Evolutionary conservation across 1,140 invertebrate genomes (phyloP), one percentile per base, ranked within the genome.

Genomic region (Delia radicum): DNA sequence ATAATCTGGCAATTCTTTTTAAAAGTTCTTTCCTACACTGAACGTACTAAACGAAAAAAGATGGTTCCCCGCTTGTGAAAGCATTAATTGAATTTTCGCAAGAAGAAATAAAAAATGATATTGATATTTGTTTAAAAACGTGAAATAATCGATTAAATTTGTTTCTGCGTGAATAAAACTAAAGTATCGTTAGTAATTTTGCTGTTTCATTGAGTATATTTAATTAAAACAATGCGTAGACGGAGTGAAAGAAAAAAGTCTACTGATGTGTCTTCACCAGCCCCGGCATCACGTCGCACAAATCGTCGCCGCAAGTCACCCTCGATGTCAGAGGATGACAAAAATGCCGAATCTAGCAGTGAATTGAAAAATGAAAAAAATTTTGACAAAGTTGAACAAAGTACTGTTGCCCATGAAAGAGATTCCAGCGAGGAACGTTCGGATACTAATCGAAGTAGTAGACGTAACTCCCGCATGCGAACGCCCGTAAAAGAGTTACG

Each of bases 221-320:
- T 18, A 37, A 27, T 48, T 72, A 55, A 15, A 0, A 61, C 21
- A 48, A 85, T 85, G 83, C 80, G 83, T 79, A 79, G 83, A 78
- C 80, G 83, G 33, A 85, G 83, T 78, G 83, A 85, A 74, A 77
- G 81, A 78, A 85, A 83, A 81, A 85, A 85, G 55, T 85, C 83
- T 37, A 76, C 81, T 48, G 84, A 82, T 75, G 82, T 82, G 27
- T 79, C 81, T n/a, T 73, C 74, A 21, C 74, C 77, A 24, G 72
- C 81, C 76, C 80, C 81, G 79, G 79, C 79, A 74, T 78, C 81
- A 13, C 79, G 83, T n/a, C 82, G 83, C 72, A 73, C 74, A 18
- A 76, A 55, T 63, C 69, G 75, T 1, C 48, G 75, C 13, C 79
- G 81, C 18, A 79, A 81, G 71, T 85, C 74, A 1, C 61, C 71